phyloP scores from a whole-genome alignment of 2,797 vertebrate genomes.

The Melanogrammus aeglefinus region DNA sequence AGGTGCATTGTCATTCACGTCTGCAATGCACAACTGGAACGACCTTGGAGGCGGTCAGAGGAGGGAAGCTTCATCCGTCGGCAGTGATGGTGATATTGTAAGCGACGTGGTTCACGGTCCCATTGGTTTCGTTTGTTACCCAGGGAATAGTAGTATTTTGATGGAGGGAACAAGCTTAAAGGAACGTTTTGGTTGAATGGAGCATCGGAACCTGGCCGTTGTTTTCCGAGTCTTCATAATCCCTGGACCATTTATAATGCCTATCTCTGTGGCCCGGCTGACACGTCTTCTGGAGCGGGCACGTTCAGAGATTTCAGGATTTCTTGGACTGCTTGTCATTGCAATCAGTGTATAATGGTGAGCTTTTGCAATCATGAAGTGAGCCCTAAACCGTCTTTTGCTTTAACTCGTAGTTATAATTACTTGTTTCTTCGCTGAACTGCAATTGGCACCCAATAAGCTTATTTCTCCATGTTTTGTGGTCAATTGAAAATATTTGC shows the following conservation, averaged over 20 bases:
- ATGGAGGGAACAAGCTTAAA: background rate
- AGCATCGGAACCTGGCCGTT: background rate
- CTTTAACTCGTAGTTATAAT: constrained; percentile 5
- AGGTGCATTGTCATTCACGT: constrained; percentile 63
- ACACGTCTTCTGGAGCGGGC: background rate
- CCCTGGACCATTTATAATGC: constrained; percentile 1
- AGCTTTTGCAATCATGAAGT: constrained; percentile 2
- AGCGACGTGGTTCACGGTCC: constrained; percentile 44
- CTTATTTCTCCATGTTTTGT: background rate
- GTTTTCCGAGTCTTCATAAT: background rate
- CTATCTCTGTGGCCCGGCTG: background rate
- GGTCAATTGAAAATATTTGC: background rate
- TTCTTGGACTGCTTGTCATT: background rate
- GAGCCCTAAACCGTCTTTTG: background rate
- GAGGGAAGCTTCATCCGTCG: constrained; percentile 31
- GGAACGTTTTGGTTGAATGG: constrained; percentile 1
- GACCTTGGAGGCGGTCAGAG: constrained; percentile 40
- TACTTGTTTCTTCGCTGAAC: background rate
- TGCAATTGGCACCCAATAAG: background rate
- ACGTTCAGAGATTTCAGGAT: background rate
- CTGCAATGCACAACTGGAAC: constrained; percentile 55
- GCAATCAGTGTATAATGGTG: background rate
- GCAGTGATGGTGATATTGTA: constrained; percentile 64
- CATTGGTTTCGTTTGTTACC: constrained; percentile 16
- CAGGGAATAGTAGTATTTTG: constrained; percentile 3